Evolutionary conservation across 2,888 invertebrate genomes (phyloP), one percentile per base, ranked within the genome.

Genomic region (Parasteatoda lunata): DNA sequence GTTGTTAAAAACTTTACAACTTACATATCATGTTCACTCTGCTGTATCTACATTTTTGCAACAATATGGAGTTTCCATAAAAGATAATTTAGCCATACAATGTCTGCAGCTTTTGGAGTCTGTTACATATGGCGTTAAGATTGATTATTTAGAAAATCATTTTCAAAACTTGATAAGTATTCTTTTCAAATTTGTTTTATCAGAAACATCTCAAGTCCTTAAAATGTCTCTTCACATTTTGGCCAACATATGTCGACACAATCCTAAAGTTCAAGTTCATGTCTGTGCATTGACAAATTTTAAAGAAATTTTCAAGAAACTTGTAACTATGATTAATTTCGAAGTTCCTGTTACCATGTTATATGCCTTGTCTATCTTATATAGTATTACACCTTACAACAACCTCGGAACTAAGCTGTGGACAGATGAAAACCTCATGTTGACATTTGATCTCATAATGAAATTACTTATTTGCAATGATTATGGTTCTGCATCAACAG

Each of bases 61-160:
- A n/a, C 54, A 82, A 13, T 82, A 82, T 72, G 82, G 87, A 5
- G 64, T 59, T 11, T 77, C 70, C 47, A 49, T 52, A 4, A 87
- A 78, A 51, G 87, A 87, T 73, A 52, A 73, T 4, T 45, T 82
- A 13, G 82, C 82, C 4, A 5, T 82, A 7, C 87, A 78, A n/a
- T 87, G 78, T 52, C 30, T 87, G 5, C 52, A 78, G n/a, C 59
- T 87, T 5, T 65, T 87, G 11, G 75, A 87, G 70, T 47, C 47
- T 13, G 51, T 82, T 4, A 87, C 87, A 9, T 87, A 87, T 73
- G 69, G 49, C 51, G 73, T 87, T 15, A 87, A 68, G 64, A 78
- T 87, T 13, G 82, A 87, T n/a, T 87, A 87, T 65, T 69, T 87
- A 48, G 87, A 87, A 82, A 82, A 77, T 65, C 78, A 82, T 59